Evolutionary conservation across 2,113 vertebrate genomes (phyloP), one percentile per base, ranked within the genome.

Genomic region (Tautogolabrus adspersus): DNA sequence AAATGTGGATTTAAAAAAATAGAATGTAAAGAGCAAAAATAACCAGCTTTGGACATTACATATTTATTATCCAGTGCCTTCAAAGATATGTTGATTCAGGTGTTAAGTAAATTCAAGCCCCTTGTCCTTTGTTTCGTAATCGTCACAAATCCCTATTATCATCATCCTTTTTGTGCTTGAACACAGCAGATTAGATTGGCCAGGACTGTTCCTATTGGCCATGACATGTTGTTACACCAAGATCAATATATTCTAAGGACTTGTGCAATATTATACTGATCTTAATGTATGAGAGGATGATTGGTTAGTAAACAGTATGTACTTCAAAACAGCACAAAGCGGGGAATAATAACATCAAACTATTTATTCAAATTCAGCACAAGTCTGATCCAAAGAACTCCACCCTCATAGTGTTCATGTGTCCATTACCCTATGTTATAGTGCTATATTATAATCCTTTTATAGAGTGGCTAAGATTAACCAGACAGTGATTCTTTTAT

Each of bases 111-210:
- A 46, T 40, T 30, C 47, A n/a, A 62, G 23, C 9, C 18, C 6
- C 51, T 56, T 0, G 3, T 26, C 15, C 7, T 13, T 5, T 69
- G 37, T 69, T 44, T 13, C 5, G 2, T 63, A 47, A 62, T 44
- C 6, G 3, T 40, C 21, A 18, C 16, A 21, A 58, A 61, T 66
- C 60, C n/a, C 13, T 6, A 66, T 23, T 66, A 16, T 60, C n/a
- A 30, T 68, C 70, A 56, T 40, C 15, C 10, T 21, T 18, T 44
- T 51, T 51, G 63, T 22, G 52, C 72, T 67, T 46, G 44, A 21
- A 73, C 26, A 18, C 11, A 30, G 19, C 49, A 67, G 62, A 37
- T 21, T 61, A 56, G 30, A 57, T 40, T 34, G 26, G 21, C 12
- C 7, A 34, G 30, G 54, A 5, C 23, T 30, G 37, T 21, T n/a